Conservation (phyloP, 2,888 invertebrate genomes). For the Apamea sordens region DNA sequence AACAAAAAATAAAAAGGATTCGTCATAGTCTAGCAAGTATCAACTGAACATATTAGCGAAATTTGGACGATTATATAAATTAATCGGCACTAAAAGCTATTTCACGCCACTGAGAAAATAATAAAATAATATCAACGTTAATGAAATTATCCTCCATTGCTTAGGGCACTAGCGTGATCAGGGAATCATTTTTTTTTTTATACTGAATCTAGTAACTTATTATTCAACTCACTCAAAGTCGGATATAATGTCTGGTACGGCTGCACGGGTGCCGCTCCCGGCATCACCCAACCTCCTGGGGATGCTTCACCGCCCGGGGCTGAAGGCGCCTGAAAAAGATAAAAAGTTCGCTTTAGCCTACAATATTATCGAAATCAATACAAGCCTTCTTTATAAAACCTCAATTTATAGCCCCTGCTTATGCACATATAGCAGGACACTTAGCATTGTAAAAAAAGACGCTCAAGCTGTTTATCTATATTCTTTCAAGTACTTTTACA, state of each 20-base stretch:
- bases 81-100: not conserved
- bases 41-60: not conserved
- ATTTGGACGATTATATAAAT: not conserved
- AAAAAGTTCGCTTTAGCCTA: not conserved
- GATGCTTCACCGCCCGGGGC: constrained; percentile 72
- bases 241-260: constrained; percentile 84
- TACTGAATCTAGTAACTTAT: not conserved
- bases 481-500: not conserved
- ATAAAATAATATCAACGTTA: not conserved
- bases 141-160: not conserved
- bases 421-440: not conserved
- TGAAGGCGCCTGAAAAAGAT: constrained; percentile 70
- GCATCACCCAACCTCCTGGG: constrained; percentile 83
- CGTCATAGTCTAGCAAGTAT: too few relatives aligned
- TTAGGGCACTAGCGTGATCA: not conserved
- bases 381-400: not conserved
- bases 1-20: not conserved
- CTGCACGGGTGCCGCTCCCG: constrained; percentile 76
- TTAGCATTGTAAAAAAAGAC: not conserved
- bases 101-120: not conserved
- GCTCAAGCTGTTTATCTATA: not conserved
- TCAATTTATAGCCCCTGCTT: not conserved
- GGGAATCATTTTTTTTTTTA: not conserved
- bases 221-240: constrained; percentile 81
- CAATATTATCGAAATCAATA: not conserved